Base-by-base conservation (phyloP, 2,797 vertebrate genomes). In the Zalophus californianus region DNA sequence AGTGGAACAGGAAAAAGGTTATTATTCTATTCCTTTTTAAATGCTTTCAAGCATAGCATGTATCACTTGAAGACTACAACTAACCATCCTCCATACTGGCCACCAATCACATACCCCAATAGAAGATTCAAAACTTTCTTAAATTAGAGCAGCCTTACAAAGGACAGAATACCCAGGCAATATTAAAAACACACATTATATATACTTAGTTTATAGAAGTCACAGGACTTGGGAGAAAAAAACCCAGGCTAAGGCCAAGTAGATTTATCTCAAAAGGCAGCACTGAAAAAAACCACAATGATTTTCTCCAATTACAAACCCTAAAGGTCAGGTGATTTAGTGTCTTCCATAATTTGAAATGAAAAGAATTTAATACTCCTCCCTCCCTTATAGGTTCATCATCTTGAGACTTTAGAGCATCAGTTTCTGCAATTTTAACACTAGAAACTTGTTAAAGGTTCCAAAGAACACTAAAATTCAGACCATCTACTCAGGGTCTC, bases 1-100 rank as follows among this genome's bases (percentile, higher is more conserved):
- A 80, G 27, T 70, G 25, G 35, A 96, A 91, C 21, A 35, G 41
- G 41, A 79, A 50, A 70, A 78, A 86, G 83, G 25, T 91, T 95
- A 70, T 38, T 48, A 38, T 41, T 96, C 84, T 96, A 83, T 38
- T 91, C n/a, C 73, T 80, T 84, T 89, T 79, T 4, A 60, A 94
- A 86, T 75, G 86, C 64, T 91, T 92, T 90, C 73, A 91, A 89
- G 50, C 16, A 32, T 32, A 29, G 23, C 32, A 62, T 70, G 1
- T 79, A 94, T 91, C 32, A 95, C 50, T 41, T 93, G 77, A 93
- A 95, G 52, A 20, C 52, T 96, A 90, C 89, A 97, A 87, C 35
- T 62, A 84, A 58, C 56, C 62, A 58, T 66, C 62, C 62, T 95
- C 92, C 38, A 93, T 64, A 16, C 7, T 64, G 23, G 79, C 50